phyloP scores from a whole-genome alignment of 1,140 invertebrate species.

The Sinella curviseta region DNA sequence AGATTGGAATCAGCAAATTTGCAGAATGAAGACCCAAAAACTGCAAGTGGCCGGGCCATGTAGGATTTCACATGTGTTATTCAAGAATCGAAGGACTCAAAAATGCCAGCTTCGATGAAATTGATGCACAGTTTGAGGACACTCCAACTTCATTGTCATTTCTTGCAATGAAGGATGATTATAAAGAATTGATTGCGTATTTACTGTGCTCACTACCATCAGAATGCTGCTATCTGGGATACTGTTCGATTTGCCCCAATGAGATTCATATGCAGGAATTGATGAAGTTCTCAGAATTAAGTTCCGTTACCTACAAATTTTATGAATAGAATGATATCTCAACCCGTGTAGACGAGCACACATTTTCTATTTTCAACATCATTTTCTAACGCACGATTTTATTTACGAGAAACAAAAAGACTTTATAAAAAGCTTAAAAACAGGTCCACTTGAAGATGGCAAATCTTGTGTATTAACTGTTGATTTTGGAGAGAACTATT shows the following conservation, averaged over 20 bases:
- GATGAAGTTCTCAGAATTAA: too few species aligned
- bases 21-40: constrained; percentile 14
- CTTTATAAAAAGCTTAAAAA: neutral
- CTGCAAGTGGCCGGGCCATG: neutral
- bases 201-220: neutral
- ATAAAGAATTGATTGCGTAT: neutral
- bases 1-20: constrained; percentile 8
- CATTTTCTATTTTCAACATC: too few species aligned
- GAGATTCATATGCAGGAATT: too few species aligned
- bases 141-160: too few species aligned
- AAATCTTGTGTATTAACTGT: neutral
- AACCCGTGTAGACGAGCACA: too few species aligned
- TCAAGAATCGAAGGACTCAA: too few species aligned
- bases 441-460: neutral
- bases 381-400: too few species aligned
- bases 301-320: too few species aligned
- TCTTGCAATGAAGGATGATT: too few species aligned
- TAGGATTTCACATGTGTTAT: constrained; percentile 6
- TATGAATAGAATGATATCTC: too few species aligned
- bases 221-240: neutral
- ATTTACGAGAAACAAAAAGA: neutral
- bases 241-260: constrained; percentile 3
- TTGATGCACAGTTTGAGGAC: too few species aligned
- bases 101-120: too few species aligned
- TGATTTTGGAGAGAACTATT: constrained; percentile 50